These are phyloP conservation scores for Stercorarius parasiticus DNA, from an alignment of 2,113 vertebrate species.

Conservation along the genomic window DNA sequence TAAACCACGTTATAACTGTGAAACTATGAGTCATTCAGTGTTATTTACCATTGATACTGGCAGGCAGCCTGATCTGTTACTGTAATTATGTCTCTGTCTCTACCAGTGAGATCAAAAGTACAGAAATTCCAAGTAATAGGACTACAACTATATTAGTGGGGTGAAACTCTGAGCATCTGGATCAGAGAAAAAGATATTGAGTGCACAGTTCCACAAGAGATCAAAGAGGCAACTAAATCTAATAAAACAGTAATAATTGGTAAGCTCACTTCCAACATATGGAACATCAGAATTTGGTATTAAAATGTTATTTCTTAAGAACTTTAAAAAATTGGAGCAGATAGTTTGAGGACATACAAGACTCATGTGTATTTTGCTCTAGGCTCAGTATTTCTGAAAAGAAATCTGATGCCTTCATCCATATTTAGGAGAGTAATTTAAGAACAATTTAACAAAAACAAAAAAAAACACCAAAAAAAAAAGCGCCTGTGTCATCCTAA, in stretches of 20 bases:
- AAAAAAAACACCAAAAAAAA: background rate
- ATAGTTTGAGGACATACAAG: conserved; percentile 52
- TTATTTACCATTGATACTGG: conserved; percentile 72
- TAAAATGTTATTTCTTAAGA: conserved; percentile 56
- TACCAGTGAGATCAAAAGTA: conserved; percentile 68
- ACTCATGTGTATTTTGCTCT: background rate
- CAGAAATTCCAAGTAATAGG: conserved; percentile 66
- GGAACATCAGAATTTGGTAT: conserved; percentile 51
- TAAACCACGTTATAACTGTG: conserved; percentile 58
- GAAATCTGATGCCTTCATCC: conserved; percentile 12
- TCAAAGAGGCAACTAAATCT: conserved; percentile 67
- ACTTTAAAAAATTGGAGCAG: conserved; percentile 52
- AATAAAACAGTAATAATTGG: conserved; percentile 63
- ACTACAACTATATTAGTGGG: conserved; percentile 50
- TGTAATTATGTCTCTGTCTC: conserved; percentile 66
- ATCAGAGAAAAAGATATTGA: conserved; percentile 49
- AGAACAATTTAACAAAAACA: background rate
- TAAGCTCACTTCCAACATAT: conserved; percentile 51
- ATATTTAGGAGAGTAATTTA: conserved; percentile 37
- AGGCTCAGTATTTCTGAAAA: background rate
- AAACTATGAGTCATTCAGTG: conserved; percentile 63
- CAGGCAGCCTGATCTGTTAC: conserved; percentile 53
- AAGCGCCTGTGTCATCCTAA: background rate
- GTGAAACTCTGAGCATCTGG: conserved; percentile 58
- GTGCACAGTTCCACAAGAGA: conserved; percentile 34